Base-by-base conservation (phyloP, 1,140 invertebrate genomes). In the Platyscapa corneri region DNA sequence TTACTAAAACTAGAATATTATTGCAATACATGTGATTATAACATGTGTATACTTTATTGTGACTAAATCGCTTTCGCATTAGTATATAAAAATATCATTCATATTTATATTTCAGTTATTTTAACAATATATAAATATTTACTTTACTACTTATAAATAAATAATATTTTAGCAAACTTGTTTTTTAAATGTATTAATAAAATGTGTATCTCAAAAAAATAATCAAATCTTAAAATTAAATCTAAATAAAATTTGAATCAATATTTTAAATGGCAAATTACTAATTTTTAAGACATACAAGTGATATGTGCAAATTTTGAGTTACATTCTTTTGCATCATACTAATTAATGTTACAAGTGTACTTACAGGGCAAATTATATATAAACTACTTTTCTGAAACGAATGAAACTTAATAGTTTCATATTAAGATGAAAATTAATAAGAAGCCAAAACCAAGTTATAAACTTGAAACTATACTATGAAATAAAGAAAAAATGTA, bases 61-160 rank as follows among this genome's bases (percentile, higher is more conserved):
- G 42, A 78, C 77, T 86, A 75, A 83, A 49, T 79, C 53, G 49
- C 76, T 86, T 75, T 82, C 64, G 79, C 80, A 79, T 86, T 65
- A 83, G 42, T 80, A 74, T 86, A 86, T 75, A 86, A 86, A 86
- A 86, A 83, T 86, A 83, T 79, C 74, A 86, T 82, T 82, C 81
- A 80, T 83, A 79, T 86, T 82, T 49, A 77, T 82, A 85, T 82
- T 39, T 78, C 79, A 78, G 46, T 79, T 78, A 60, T 86, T 86
- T 86, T 86, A 83, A 86, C 85, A 86, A 86, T 83, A 83, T 86
- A 86, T 75, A 86, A 46, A 82, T 53, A 37, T 60, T 83, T 70
- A 72, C 10, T 83, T 83, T 27, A 20, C 46, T 84, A 72, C 74
- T 82, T 86, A 77, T 67, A 56, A 10, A 76, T 64, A 70, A 46